Evolutionary conservation across 2,113 vertebrate species (phyloP).

Genomic region (human): DNA sequence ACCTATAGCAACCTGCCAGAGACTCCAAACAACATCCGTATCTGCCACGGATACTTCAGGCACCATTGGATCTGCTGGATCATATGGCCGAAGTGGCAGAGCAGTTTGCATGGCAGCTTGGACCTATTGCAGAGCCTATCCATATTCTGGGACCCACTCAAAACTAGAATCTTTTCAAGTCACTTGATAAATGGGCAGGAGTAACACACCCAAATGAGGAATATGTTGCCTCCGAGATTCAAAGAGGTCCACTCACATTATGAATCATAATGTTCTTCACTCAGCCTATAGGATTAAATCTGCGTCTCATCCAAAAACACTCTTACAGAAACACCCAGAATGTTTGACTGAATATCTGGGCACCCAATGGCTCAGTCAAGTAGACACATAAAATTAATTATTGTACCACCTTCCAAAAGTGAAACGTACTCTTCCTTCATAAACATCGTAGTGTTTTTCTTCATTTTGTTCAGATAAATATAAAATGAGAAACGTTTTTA

Average conservation of each 20-base stretch:
- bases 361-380: too few relatives aligned
- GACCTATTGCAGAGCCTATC: background rate
- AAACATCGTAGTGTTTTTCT: background rate
- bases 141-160: background rate
- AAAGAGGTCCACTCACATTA: background rate
- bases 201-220: background rate
- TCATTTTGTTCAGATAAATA: background rate
- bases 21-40: background rate
- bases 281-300: background rate
- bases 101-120: background rate
- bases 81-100: background rate
- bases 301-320: too few relatives aligned
- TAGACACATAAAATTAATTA: background rate
- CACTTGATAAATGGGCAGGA: background rate
- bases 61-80: background rate
- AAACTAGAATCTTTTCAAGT: background rate
- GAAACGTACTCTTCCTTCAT: background rate
- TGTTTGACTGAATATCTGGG: background rate
- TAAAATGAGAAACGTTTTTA: background rate
- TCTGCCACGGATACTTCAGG: background rate
- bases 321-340: background rate
- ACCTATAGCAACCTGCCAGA: too few relatives aligned
- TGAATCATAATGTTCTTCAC: background rate
- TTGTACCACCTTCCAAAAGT: background rate
- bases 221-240: background rate